These are phyloP conservation scores for Thera britannica DNA, from an alignment of 2,888 invertebrate species.

Conservation along the genomic window DNA sequence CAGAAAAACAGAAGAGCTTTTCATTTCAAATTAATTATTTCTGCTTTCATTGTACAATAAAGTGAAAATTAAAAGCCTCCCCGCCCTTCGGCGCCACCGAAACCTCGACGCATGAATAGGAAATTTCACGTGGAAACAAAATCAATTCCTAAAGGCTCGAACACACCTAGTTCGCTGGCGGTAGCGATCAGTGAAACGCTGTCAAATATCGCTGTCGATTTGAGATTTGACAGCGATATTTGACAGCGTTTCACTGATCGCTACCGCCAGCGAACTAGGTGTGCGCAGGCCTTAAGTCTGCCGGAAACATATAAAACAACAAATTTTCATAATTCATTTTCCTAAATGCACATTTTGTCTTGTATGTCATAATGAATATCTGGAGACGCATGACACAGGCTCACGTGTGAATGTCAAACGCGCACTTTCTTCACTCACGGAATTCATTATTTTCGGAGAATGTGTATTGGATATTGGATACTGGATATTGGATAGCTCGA, in stretches of 20 bases:
- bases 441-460: conserved; percentile 46
- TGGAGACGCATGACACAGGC: conserved; percentile 49
- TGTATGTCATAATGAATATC: conserved; percentile 52
- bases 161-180: too few species aligned
- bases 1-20: conserved; percentile 20
- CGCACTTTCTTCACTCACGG: conserved; percentile 61
- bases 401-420: conserved; percentile 59
- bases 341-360: conserved; percentile 37
- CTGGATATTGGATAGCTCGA: conserved; percentile 11
- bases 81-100: conserved; percentile 2
- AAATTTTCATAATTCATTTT: conserved; percentile 21
- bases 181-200: too few species aligned
- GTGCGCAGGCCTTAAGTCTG: too few species aligned
- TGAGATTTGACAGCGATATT: too few species aligned
- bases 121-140: conserved; percentile 21
- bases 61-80: conserved; percentile 13
- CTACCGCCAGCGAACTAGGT: too few species aligned
- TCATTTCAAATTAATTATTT: conserved; percentile 29
- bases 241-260: too few species aligned
- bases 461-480: conserved; percentile 15
- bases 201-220: too few species aligned
- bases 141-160: conserved; percentile 25
- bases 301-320: conserved; percentile 9
- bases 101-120: conserved; percentile 21
- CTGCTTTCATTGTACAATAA: conserved; percentile 29